Percentiles rank a stretch among this genome's conserved stretches.
Evolutionary conservation across 1,140 invertebrate genomes (phyloP).

Genomic region (Parasteatoda tepidariorum): DNA sequence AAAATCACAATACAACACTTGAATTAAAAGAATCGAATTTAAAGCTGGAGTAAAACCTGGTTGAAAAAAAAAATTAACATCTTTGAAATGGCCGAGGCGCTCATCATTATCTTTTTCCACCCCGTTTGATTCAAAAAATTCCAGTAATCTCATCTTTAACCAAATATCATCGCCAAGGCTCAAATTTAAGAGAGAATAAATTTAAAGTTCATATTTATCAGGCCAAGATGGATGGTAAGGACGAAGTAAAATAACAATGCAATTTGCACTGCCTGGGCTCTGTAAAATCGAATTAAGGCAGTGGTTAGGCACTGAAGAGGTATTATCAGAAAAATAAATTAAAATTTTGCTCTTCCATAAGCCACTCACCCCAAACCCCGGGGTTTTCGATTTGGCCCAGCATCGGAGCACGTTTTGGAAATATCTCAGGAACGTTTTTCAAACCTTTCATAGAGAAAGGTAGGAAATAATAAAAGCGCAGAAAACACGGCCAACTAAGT

Average conservation of each 20-base stretch:
- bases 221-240: not conserved
- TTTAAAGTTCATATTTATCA: conserved; percentile 40
- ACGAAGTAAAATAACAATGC: conserved; percentile 54
- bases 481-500: conserved; percentile 29
- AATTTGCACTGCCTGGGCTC: conserved; percentile 52
- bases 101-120: conserved; percentile 58
- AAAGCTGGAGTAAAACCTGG: not conserved
- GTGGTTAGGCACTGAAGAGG: conserved; percentile 37
- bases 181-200: conserved; percentile 51
- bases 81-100: not conserved
- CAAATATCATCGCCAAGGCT: conserved; percentile 16
- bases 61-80: not conserved
- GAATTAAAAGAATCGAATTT: conserved; percentile 6
- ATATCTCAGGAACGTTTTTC: not conserved
- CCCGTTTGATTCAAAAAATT: conserved; percentile 15
- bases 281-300: conserved; percentile 46
- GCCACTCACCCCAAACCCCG: not conserved
- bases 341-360: conserved; percentile 15
- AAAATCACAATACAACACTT: conserved; percentile 13
- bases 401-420: conserved; percentile 10
- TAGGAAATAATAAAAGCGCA: not conserved
- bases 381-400: not conserved
- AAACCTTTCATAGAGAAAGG: not conserved
- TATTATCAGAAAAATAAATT: conserved; percentile 49
- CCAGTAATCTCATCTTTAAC: conserved; percentile 36